These are phyloP conservation scores for Dermochelys coriacea DNA, from an alignment of 2,797 vertebrate genomes.

Conservation along the genomic window DNA sequence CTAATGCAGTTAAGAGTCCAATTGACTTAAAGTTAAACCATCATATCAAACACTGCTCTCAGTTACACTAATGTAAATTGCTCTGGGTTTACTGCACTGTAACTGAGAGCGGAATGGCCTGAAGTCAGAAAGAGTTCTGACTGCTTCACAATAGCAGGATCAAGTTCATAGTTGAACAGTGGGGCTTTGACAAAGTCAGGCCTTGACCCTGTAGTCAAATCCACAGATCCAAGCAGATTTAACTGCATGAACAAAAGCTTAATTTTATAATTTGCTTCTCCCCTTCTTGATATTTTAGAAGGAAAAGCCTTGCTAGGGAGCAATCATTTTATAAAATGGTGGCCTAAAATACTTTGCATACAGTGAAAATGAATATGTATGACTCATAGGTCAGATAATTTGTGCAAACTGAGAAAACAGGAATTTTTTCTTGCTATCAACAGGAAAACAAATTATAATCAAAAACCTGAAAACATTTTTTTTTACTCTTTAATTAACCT, in stretches of 20 bases:
- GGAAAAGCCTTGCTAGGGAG: slow-evolving; percentile 46
- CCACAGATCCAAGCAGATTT: not conserved
- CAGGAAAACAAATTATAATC: slow-evolving; percentile 22
- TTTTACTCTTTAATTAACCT: slow-evolving; percentile 16
- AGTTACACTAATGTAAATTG: not conserved
- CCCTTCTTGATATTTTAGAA: slow-evolving; percentile 49
- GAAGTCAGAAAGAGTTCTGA: not conserved
- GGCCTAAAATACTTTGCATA: slow-evolving; percentile 64
- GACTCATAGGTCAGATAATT: slow-evolving; percentile 60
- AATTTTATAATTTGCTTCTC: slow-evolving; percentile 28
- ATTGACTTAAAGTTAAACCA: not conserved
- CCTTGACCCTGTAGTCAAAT: not conserved
- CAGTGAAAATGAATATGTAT: slow-evolving; percentile 51
- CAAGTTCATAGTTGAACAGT: not conserved
- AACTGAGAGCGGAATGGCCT: not conserved
- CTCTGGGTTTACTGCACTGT: not conserved
- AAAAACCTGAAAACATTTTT: slow-evolving; percentile 27
- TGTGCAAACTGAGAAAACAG: slow-evolving; percentile 60
- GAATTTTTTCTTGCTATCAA: slow-evolving; percentile 42
- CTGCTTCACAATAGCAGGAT: not conserved
- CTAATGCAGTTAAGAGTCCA: not conserved
- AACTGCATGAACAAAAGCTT: not conserved
- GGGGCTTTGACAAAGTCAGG: not conserved
- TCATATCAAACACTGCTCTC: not conserved
- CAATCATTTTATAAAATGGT: slow-evolving; percentile 48